A percentile compares a stretch with the other conserved stretches of the same genome.
These are phyloP conservation scores for Rissa tridactyla DNA, from an alignment of 2,113 vertebrate species.

Conservation along the genomic window DNA sequence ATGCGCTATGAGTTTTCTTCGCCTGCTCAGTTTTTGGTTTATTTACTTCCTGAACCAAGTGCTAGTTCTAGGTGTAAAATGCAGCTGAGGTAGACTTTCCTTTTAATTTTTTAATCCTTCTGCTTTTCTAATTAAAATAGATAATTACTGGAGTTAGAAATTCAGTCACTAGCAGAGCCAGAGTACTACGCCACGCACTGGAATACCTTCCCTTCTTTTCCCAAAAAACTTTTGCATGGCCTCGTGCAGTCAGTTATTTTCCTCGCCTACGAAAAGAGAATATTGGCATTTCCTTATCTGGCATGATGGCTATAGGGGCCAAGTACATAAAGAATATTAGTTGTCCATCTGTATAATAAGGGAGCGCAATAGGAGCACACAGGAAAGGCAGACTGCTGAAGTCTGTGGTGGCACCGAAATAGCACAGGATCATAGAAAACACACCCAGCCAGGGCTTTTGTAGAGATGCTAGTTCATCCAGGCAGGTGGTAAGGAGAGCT, in stretches of 20 bases:
- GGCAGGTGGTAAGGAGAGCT: background rate
- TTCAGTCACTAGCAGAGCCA: background rate
- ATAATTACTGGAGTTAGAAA: background rate
- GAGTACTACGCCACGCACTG: background rate
- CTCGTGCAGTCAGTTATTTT: background rate
- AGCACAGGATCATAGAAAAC: background rate
- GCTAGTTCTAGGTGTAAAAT: background rate
- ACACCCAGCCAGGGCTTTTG: background rate
- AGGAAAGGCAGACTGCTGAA: background rate
- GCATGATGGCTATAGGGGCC: background rate
- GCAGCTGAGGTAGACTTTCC: background rate
- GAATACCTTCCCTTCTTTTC: background rate
- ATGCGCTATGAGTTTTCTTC: background rate
- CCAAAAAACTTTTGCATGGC: background rate
- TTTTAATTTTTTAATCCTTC: background rate
- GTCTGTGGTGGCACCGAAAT: background rate
- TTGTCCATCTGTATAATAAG: background rate
- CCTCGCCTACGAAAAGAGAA: background rate
- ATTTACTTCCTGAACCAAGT: background rate
- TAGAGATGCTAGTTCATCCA: background rate
- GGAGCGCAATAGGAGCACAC: background rate
- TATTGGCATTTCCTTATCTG: background rate
- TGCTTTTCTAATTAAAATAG: background rate
- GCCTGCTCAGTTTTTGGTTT: background rate
- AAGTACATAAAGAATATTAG: background rate